Conservation (phyloP, 2,113 vertebrate genomes). For the Ciconia maguari region DNA sequence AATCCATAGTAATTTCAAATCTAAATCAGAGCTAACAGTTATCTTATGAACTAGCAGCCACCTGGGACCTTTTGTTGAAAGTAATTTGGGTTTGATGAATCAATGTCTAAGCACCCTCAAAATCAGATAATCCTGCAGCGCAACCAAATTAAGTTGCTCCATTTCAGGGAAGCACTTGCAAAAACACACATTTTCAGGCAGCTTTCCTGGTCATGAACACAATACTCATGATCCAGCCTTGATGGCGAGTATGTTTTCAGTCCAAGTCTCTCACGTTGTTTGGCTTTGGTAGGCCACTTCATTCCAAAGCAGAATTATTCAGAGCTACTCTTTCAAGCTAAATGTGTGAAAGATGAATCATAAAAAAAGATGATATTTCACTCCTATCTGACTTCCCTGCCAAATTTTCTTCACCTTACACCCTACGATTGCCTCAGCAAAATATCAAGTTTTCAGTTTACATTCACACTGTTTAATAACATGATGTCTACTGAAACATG, state of each 20-base stretch:
- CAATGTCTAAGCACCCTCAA: neutral
- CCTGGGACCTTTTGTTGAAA: neutral
- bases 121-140: neutral
- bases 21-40: neutral
- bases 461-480: neutral
- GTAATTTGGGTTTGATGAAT: neutral
- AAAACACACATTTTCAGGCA: neutral
- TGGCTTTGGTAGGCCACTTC: neutral
- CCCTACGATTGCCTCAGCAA: neutral
- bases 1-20: neutral
- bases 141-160: neutral
- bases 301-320: neutral
- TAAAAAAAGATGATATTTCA: neutral
- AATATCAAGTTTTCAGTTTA: conserved; percentile 1
- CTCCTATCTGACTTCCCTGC: neutral
- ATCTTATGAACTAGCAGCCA: neutral
- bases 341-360: conserved; percentile 6
- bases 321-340: neutral
- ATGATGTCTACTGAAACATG: neutral
- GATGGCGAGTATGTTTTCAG: neutral
- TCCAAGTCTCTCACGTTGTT: neutral
- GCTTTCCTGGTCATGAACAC: neutral
- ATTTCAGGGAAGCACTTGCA: neutral
- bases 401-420: neutral
- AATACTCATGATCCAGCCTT: neutral